These are phyloP conservation scores for Tapirus terrestris DNA, from an alignment of 2,113 vertebrate genomes.

Conservation along the genomic window DNA sequence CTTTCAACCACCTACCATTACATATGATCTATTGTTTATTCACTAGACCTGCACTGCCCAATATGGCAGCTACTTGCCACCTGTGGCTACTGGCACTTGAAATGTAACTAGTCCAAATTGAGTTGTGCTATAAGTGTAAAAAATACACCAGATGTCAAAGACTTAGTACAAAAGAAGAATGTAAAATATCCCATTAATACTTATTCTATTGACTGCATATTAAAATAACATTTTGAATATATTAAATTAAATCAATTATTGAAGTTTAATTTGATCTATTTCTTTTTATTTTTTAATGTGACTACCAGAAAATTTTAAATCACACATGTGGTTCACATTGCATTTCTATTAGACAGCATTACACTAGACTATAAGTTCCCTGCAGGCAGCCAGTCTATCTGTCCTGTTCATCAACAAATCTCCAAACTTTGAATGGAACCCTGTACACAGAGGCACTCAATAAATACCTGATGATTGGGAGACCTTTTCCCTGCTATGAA, in stretches of 20 bases:
- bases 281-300: neutral
- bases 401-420: neutral
- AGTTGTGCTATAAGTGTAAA: neutral
- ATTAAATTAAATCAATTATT: neutral
- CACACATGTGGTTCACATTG: neutral
- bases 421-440: neutral
- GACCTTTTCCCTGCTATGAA: neutral
- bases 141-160: neutral
- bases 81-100: neutral
- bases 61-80: neutral
- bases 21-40: neutral
- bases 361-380: neutral
- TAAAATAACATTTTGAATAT: slow-evolving; percentile 12
- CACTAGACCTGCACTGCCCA: neutral
- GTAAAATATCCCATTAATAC: neutral
- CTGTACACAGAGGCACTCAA: neutral
- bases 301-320: neutral
- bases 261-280: slow-evolving; percentile 6
- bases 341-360: neutral
- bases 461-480: neutral
- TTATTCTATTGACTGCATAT: neutral
- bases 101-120: neutral
- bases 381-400: neutral
- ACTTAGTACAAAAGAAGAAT: neutral
- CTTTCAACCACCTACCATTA: neutral